Base-by-base conservation (phyloP, 1,140 invertebrate genomes). In the Conus ventricosus region DNA sequence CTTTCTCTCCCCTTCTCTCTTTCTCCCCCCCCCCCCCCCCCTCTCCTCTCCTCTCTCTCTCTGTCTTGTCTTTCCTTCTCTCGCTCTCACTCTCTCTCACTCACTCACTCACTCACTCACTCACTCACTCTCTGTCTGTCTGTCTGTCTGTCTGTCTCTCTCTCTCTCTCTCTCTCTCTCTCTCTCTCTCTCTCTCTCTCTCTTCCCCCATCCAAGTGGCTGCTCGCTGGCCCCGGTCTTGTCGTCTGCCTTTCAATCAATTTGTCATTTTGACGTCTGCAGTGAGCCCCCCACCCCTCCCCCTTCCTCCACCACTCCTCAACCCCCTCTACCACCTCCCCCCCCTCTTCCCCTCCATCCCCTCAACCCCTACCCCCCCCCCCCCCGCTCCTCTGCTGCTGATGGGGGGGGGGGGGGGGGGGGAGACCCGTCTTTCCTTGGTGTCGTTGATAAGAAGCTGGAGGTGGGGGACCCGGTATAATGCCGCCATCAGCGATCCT, bases 251-350 rank as follows among this genome's bases (percentile, higher is more conserved):
- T 89, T 89, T 89, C 89, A 89, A 89, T 89, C 89, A 89, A 89
- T 89, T 89, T 89, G 89, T 89, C 89, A 89, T 89, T 89, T 87
- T 88, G 89, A 89, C 89, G 89, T 89, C 89, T 88, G 89, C 82
- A 39, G 51, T 81, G 86, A 89, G 87, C 85, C 84, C 84, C 27
- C 39, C 63, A 60, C 27, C 84, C 17, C 17, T 63, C 17, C 11
- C 60, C 17, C 60, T 63, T 63, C 11, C 60, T 63, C 60, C 60
- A 13, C 60, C 17, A 63, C 17, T 13, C 11, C 39, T 39, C 10
- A 63, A 20, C 10, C 17, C 1, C 60, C 17, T 0, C 60, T 63
- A 20, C 60, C 17, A 60, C 57, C 57, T 60, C 60, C 17, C 17
- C 4, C 60, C 17, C 11, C 60, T 63, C 39, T 3, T 39, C 39